Evolutionary conservation across 2,113 vertebrate species (phyloP).

Genomic region (Numida meleagris): DNA sequence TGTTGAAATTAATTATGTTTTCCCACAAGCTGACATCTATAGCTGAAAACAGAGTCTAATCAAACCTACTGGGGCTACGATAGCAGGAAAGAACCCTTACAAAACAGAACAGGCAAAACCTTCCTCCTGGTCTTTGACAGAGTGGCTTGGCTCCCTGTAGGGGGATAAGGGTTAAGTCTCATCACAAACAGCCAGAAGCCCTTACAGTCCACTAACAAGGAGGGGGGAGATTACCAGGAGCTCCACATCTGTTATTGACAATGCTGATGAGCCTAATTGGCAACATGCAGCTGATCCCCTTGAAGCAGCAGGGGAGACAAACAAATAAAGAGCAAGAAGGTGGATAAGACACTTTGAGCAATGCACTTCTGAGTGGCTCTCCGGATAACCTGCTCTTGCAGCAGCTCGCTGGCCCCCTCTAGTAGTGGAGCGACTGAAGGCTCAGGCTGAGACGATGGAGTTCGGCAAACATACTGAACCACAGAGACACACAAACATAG

Average conservation of each 20-base stretch:
- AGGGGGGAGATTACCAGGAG: slow-evolving; percentile 49
- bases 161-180: slow-evolving; percentile 42
- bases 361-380: background rate
- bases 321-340: slow-evolving; percentile 49
- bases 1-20: slow-evolving; percentile 67
- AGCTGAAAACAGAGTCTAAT: background rate
- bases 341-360: background rate
- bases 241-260: slow-evolving; percentile 68
- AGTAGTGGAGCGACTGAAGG: fast-evolving
- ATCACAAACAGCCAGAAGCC: slow-evolving; percentile 57
- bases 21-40: slow-evolving; percentile 1
- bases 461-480: background rate
- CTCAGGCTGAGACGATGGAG: fast-evolving
- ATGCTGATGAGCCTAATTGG: slow-evolving; percentile 70
- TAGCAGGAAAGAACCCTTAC: background rate
- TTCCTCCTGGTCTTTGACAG: background rate
- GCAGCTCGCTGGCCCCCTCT: background rate
- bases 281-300: slow-evolving; percentile 62
- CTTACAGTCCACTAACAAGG: slow-evolving; percentile 54
- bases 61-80: slow-evolving; percentile 1
- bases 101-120: background rate
- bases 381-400: background rate
- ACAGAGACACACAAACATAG: fast-evolving
- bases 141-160: background rate
- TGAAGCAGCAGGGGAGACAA: slow-evolving; percentile 44